Percentiles rank a stretch among this genome's conserved stretches.
Evolutionary conservation across 2,113 vertebrate species (phyloP).

Genomic region (Rhombomys opimus): DNA sequence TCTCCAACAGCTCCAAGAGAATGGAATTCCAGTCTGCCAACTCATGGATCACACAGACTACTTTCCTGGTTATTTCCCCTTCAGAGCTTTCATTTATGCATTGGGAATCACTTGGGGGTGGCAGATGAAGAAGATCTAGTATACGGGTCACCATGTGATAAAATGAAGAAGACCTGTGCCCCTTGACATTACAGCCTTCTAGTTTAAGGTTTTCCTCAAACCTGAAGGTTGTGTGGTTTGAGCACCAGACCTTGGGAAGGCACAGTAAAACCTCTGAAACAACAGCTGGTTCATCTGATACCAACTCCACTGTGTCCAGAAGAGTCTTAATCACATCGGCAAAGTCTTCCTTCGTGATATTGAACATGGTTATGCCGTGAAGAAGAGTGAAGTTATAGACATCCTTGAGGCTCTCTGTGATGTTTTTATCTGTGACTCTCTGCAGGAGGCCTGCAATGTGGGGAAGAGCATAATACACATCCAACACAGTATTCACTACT

Average conservation of each 20-base stretch:
- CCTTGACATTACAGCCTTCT: slow-evolving; percentile 63
- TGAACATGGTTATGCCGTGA: slow-evolving; percentile 78
- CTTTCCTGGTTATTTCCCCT: slow-evolving; percentile 25
- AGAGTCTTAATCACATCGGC: slow-evolving; percentile 73
- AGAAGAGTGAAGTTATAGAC: slow-evolving; percentile 76
- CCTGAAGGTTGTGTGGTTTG: slow-evolving; percentile 46
- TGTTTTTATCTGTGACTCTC: slow-evolving; percentile 69
- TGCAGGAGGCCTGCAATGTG: slow-evolving; percentile 70
- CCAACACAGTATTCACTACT: slow-evolving; percentile 3
- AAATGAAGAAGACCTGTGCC: slow-evolving; percentile 50
- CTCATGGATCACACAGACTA: slow-evolving; percentile 79
- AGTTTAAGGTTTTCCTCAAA: slow-evolving; percentile 26
- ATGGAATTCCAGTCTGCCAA: slow-evolving; percentile 82
- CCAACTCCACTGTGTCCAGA: slow-evolving; percentile 41
- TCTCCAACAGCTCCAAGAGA: slow-evolving; percentile 75
- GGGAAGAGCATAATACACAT: slow-evolving; percentile 60
- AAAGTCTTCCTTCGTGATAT: slow-evolving; percentile 79
- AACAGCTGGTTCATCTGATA: slow-evolving; percentile 49
- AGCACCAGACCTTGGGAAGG: slow-evolving; percentile 78
- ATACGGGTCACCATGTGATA: slow-evolving; percentile 53
- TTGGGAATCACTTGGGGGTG: background rate
- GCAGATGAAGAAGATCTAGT: slow-evolving; percentile 76
- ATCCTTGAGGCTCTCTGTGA: slow-evolving; percentile 79
- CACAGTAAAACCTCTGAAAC: slow-evolving; percentile 69
- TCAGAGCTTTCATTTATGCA: slow-evolving; percentile 74